Evolutionary conservation across 2,797 vertebrate genomes (phyloP).

Genomic region (Enoplosus armatus): DNA sequence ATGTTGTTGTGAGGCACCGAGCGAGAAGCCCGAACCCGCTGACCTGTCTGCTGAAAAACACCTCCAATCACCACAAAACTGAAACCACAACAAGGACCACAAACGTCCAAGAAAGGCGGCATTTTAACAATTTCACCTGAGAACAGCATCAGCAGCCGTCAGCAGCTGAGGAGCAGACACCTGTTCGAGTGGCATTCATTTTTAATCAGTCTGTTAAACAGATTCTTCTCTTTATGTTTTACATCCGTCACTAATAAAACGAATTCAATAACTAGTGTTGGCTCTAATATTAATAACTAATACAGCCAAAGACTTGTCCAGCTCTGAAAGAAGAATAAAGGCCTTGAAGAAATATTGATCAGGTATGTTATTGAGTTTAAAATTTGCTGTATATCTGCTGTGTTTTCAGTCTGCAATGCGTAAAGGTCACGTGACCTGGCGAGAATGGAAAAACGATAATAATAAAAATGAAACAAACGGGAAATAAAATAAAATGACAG

Average conservation of each 20-base stretch:
- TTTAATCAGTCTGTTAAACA: not conserved
- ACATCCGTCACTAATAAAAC: not conserved
- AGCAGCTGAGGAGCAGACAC: not conserved
- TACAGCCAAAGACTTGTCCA: not conserved
- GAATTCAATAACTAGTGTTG: not conserved
- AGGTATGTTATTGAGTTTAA: not conserved
- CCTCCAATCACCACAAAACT: not conserved
- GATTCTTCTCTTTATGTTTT: not conserved
- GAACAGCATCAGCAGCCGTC: too few relatives aligned
- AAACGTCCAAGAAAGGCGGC: not conserved
- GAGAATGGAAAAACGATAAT: not conserved
- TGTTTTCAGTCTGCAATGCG: not conserved
- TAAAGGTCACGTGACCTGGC: conserved; percentile 2
- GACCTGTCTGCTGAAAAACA: not conserved
- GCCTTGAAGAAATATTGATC: not conserved
- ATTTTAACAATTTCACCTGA: not conserved
- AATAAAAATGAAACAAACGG: fast-evolving
- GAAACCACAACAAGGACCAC: not conserved
- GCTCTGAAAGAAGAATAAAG: not conserved
- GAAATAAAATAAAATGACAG: not conserved
- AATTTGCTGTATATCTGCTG: not conserved
- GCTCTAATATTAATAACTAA: not conserved
- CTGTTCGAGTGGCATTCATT: not conserved
- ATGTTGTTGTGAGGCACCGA: not conserved
- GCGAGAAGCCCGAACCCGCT: not conserved